Percentiles rank a stretch among this genome's conserved stretches.
Evolutionary conservation across 2,888 invertebrate species (phyloP).

Genomic region (Ornithoptera alexandrae): DNA sequence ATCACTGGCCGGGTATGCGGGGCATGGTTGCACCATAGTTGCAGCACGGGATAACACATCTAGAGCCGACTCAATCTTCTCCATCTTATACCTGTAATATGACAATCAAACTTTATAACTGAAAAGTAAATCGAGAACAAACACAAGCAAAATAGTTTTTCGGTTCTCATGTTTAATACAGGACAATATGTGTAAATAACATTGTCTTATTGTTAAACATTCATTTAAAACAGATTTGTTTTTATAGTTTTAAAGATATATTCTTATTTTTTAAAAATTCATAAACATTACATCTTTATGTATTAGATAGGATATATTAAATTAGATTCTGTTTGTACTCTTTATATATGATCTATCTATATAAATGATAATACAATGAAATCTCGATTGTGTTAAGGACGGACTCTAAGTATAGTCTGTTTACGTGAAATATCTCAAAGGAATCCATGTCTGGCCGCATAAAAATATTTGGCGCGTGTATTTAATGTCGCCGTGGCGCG

Average conservation of each 20-base stretch:
- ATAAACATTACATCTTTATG: no score
- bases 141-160: no score
- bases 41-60: constrained; percentile 93
- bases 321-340: no score
- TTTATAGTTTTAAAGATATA: no score
- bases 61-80: constrained; percentile 89
- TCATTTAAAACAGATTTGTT: no score
- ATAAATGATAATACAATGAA: constrained; percentile 22
- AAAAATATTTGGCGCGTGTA: constrained; percentile 63
- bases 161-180: no score
- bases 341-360: background rate
- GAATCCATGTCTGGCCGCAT: constrained; percentile 54
- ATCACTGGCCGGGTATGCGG: constrained; percentile 73
- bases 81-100: constrained; percentile 65
- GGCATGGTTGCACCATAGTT: constrained; percentile 91
- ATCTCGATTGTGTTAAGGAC: constrained; percentile 24
- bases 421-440: constrained; percentile 32
- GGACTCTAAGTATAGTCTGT: constrained; percentile 27
- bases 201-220: no score
- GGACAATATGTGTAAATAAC: no score
- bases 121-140: background rate
- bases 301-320: no score
- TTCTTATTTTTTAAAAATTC: no score
- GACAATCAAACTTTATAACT: background rate
- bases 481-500: constrained; percentile 60